Conservation (phyloP, 1,140 invertebrate genomes). For the Nasonia vitripennis region DNA sequence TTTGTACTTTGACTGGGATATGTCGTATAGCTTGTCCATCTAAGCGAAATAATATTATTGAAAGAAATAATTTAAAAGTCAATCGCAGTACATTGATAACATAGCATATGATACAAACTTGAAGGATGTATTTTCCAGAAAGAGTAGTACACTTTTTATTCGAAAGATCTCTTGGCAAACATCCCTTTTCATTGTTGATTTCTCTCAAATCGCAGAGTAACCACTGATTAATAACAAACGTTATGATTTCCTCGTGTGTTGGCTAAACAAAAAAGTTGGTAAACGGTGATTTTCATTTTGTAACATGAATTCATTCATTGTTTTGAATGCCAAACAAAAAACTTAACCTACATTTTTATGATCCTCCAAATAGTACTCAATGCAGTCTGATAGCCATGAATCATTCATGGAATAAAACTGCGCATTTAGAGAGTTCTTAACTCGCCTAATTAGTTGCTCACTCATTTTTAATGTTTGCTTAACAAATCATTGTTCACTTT, state of each 20-base stretch:
- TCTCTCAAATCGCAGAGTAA: slow-evolving; percentile 79
- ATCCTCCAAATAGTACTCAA: slow-evolving; percentile 62
- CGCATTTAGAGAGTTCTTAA: slow-evolving; percentile 57
- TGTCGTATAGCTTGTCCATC: slow-evolving; percentile 77
- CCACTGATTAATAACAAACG: slow-evolving; percentile 78
- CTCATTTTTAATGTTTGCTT: slow-evolving; percentile 52
- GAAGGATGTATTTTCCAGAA: slow-evolving; percentile 77
- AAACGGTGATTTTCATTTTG: not conserved
- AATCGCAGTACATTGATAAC: not conserved
- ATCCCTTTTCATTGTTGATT: slow-evolving; percentile 73
- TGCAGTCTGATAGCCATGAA: slow-evolving; percentile 65
- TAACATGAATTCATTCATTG: not conserved
- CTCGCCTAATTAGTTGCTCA: slow-evolving; percentile 45
- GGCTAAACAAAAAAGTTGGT: slow-evolving; percentile 20
- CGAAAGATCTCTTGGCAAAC: slow-evolving; percentile 76
- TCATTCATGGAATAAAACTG: slow-evolving; percentile 62
- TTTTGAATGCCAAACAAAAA: not conserved
- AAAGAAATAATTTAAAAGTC: not conserved
- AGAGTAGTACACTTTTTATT: slow-evolving; percentile 71
- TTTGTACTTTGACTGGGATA: slow-evolving; percentile 78
- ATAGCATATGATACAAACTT: slow-evolving; percentile 69
- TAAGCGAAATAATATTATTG: slow-evolving; percentile 53
- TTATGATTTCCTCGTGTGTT: slow-evolving; percentile 54
- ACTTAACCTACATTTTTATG: slow-evolving; percentile 55
- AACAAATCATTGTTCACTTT: not conserved